A percentile compares a stretch with the other conserved stretches of the same genome.
These are phyloP conservation scores for Mamestra brassicae DNA, from an alignment of 2,888 invertebrate species.

Conservation along the genomic window DNA sequence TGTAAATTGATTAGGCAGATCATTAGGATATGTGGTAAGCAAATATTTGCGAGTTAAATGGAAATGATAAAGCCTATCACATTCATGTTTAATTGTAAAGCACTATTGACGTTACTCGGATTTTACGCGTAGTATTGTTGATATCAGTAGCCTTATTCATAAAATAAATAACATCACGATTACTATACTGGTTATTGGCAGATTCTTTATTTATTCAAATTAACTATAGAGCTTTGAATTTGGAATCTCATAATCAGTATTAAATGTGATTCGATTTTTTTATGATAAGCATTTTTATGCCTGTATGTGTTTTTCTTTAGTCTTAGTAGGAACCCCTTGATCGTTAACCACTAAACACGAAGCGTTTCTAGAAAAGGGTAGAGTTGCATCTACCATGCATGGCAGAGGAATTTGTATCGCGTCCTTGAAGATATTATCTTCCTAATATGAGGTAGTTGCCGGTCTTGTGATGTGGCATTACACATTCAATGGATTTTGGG, in stretches of 20 bases:
- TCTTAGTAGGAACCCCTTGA: not conserved
- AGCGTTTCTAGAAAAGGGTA: not conserved
- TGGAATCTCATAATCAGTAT: too few species aligned
- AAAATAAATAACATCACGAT: not conserved
- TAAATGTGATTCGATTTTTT: too few species aligned
- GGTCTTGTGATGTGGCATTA: too few species aligned
- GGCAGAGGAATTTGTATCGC: not conserved
- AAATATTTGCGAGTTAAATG: constrained; percentile 32
- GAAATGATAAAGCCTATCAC: constrained; percentile 24
- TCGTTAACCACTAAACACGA: not conserved
- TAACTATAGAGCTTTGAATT: too few species aligned
- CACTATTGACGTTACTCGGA: not conserved
- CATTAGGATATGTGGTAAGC: constrained; percentile 17
- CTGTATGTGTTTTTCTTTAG: not conserved
- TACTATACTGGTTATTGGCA: too few species aligned
- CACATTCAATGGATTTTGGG: too few species aligned
- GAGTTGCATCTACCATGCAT: not conserved
- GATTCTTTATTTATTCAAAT: too few species aligned
- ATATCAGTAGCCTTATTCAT: not conserved
- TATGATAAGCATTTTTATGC: not conserved
- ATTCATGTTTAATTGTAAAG: not conserved
- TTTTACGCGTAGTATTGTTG: not conserved
- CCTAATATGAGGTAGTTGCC: not conserved
- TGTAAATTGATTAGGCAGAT: constrained; percentile 36
- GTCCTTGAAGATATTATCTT: not conserved